Evolutionary conservation across 2,888 invertebrate species (phyloP).

Genomic region (Octonoba sinensis): DNA sequence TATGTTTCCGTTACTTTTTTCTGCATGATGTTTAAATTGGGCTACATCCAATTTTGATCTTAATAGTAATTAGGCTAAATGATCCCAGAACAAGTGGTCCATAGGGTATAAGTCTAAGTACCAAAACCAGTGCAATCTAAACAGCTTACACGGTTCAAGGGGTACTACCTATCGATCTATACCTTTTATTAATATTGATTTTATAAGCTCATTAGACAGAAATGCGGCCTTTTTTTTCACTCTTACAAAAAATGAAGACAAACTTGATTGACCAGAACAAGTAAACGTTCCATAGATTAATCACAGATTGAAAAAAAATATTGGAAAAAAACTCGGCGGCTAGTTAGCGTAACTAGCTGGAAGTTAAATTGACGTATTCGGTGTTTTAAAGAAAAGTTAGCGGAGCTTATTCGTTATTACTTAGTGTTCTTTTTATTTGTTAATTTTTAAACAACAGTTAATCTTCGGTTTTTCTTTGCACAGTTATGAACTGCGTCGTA

Average conservation of each 20-base stretch:
- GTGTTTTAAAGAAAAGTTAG: constrained; percentile 41
- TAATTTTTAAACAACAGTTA: not conserved
- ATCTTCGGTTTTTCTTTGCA: not conserved
- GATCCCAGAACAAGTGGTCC: constrained; percentile 63
- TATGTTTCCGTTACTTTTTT: constrained; percentile 60
- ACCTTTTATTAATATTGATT: constrained; percentile 64
- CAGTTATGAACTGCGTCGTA: too few relatives aligned
- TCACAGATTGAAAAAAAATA: constrained; percentile 42
- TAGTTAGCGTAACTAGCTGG: constrained; percentile 54
- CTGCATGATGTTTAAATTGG: constrained; percentile 61
- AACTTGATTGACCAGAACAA: constrained; percentile 64
- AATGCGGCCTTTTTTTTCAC: constrained; percentile 40
- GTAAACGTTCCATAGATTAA: constrained; percentile 57
- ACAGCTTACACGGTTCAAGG: constrained; percentile 60
- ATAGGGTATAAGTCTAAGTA: constrained; percentile 59
- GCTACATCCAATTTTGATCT: constrained; percentile 64
- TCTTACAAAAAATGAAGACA: constrained; percentile 48
- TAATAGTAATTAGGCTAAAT: constrained; percentile 64
- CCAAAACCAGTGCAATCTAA: constrained; percentile 60
- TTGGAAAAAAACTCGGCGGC: constrained; percentile 32
- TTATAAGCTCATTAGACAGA: constrained; percentile 59
- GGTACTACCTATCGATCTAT: constrained; percentile 53
- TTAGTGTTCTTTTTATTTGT: constrained; percentile 2
- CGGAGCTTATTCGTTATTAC: constrained; percentile 11
- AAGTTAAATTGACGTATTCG: constrained; percentile 54